phyloP scores from a whole-genome alignment of 2,797 vertebrate genomes.

The Onychomys arenicola region DNA sequence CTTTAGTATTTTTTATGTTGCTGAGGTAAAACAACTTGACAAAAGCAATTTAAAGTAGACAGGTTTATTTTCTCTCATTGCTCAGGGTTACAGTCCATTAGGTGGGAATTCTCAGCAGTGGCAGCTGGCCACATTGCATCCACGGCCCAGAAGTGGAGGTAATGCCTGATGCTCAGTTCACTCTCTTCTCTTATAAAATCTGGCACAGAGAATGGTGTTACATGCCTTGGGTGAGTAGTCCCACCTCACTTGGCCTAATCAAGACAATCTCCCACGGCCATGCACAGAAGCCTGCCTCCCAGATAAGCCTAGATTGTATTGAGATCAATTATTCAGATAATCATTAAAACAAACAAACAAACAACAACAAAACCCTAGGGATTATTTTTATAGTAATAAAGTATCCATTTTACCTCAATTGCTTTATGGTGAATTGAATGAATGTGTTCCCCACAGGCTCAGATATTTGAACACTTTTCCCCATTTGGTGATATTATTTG shows the following conservation, averaged over 20 bases:
- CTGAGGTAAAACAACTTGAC: neutral
- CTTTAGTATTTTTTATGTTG: neutral
- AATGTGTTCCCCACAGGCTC: neutral
- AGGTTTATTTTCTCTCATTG: neutral
- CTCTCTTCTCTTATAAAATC: neutral
- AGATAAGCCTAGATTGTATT: neutral
- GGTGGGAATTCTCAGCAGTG: neutral
- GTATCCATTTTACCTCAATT: neutral
- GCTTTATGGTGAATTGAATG: neutral
- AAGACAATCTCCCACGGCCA: neutral
- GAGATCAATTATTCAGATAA: neutral
- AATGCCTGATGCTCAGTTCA: neutral
- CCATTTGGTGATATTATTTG: neutral
- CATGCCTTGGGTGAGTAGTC: neutral
- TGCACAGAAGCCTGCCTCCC: neutral
- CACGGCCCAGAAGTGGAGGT: neutral
- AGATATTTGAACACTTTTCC: neutral
- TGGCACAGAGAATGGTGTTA: neutral
- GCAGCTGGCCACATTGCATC: neutral
- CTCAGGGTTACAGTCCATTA: neutral
- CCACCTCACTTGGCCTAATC: neutral
- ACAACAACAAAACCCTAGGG: neutral
- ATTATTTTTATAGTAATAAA: neutral
- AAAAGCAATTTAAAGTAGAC: neutral
- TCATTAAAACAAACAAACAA: neutral